These are phyloP conservation scores for Anoplius nigerrimus DNA, from an alignment of 2,888 invertebrate species.

Conservation along the genomic window DNA sequence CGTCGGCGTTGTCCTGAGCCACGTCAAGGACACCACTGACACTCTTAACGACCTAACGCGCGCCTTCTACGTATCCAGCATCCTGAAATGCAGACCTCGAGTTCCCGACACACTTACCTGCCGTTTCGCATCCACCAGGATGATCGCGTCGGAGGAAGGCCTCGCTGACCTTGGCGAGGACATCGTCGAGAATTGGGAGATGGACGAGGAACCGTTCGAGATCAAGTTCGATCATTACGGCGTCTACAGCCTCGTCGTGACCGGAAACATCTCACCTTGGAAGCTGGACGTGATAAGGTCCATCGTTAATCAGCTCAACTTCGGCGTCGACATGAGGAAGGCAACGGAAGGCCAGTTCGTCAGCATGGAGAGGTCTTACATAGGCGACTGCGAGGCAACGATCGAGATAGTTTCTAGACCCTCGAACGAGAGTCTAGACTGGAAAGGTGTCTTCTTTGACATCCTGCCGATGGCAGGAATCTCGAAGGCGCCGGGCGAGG, in stretches of 20 bases:
- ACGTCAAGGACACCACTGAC: conserved; percentile 57
- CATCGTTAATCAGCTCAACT: conserved; percentile 49
- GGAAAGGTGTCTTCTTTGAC: conserved; percentile 7
- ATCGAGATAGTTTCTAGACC: conserved; percentile 30
- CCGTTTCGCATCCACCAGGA: conserved; percentile 39
- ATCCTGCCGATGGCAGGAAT: conserved; percentile 30
- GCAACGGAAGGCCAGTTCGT: conserved; percentile 37
- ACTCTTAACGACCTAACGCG: conserved; percentile 38
- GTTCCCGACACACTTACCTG: conserved; percentile 29
- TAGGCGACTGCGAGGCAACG: conserved; percentile 46
- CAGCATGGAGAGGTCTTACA: conserved; percentile 46
- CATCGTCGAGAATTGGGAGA: conserved; percentile 14
- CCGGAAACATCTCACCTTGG: conserved; percentile 30
- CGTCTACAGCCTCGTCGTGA: conserved; percentile 46
- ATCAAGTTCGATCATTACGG: conserved; percentile 51
- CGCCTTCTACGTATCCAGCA: conserved; percentile 23
- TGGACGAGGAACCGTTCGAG: conserved; percentile 42
- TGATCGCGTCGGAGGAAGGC: conserved; percentile 47
- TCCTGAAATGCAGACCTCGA: conserved; percentile 41
- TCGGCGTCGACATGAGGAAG: conserved; percentile 47
- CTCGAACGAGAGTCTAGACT: neutral
- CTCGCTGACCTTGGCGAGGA: conserved; percentile 2
- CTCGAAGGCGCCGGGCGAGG: conserved; percentile 32
- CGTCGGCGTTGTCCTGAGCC: conserved; percentile 21
- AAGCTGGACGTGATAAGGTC: conserved; percentile 45